Base-by-base conservation (phyloP, 2,113 vertebrate species). In the Chamaea fasciata region DNA sequence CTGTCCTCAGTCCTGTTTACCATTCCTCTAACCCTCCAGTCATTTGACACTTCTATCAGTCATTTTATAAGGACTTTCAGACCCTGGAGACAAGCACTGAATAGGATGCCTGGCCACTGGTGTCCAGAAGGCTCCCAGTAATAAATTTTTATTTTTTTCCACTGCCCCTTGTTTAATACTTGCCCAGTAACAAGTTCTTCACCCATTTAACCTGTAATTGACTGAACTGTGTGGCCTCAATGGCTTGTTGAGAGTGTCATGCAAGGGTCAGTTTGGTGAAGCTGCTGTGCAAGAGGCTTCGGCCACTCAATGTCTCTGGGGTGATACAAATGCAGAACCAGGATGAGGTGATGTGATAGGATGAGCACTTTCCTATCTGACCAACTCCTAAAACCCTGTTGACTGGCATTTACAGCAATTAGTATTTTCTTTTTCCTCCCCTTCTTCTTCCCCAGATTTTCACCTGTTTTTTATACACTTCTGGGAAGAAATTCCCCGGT, bases 181-280 rank as follows among this genome's bases (percentile, higher is more conserved):
- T 90, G 67, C 11, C 78, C 49, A 46, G 6, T 42, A 69, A 15
- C 22, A 65, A 68, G 23, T 62, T 83, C 53, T 65, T 86, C 24
- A 80, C 50, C 33, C 37, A 11, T 92, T 81, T 89, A 81, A 86
- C 27, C 13, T 46, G 19, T 63, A 69, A 62, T 89, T 86, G 70
- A 67, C n/a, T 73, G 53, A 53, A 33, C 19, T 37, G 18, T 1
- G 0, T 53, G 37, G n/a, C 41, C 63, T 70, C 20, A 35, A 0
- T 47, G 3, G 21, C 74, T 83, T 13, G 0, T 21, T 8, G 5
- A 49, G 69, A 15, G 31, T 37, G 42, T 67, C 83, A 68, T 17
- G 28, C 42, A 7, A 8, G 18, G 27, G 24, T 88, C 49, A 82
- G 0, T 69, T 63, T 49, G 27, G 18, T 53, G 59, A 59, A 89